phyloP scores from a whole-genome alignment of 2,797 vertebrate genomes.

The Lutjanus campechanus region DNA sequence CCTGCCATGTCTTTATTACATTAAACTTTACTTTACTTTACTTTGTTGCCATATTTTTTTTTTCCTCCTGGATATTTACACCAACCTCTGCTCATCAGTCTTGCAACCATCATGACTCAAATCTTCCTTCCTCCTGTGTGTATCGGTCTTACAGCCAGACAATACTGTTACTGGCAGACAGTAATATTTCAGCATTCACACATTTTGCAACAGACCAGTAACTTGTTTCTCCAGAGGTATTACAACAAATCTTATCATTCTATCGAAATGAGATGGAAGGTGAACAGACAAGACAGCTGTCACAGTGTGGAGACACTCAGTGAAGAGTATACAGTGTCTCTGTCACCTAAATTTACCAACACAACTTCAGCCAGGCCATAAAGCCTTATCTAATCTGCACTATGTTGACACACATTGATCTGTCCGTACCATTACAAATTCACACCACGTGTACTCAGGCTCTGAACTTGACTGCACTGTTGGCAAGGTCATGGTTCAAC shows the following conservation, averaged over 20 bases:
- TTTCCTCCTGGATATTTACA: not conserved
- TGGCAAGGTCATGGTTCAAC: slow-evolving; percentile 53
- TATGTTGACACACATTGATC: slow-evolving; percentile 75
- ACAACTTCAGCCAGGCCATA: not conserved
- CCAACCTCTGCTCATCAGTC: not conserved
- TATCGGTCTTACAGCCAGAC: not conserved
- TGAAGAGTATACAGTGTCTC: not conserved
- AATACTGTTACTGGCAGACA: not conserved
- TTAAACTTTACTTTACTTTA: too few relatives aligned
- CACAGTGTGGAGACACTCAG: too few relatives aligned
- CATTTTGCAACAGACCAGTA: not conserved
- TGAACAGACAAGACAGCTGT: not conserved
- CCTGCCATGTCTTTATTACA: not conserved
- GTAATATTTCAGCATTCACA: slow-evolving; percentile 21
- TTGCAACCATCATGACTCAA: not conserved
- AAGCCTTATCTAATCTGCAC: slow-evolving; percentile 76
- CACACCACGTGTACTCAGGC: slow-evolving; percentile 8
- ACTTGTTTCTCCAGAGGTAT: not conserved
- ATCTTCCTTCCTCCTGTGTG: not conserved
- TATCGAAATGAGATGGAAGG: slow-evolving; percentile 27
- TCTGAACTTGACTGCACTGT: slow-evolving; percentile 63
- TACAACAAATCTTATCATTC: not conserved
- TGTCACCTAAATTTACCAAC: slow-evolving; percentile 16
- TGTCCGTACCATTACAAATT: slow-evolving; percentile 7
- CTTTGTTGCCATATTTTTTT: not conserved